Conservation (phyloP, 2,888 invertebrate genomes). For the Pyrgus malvae region DNA sequence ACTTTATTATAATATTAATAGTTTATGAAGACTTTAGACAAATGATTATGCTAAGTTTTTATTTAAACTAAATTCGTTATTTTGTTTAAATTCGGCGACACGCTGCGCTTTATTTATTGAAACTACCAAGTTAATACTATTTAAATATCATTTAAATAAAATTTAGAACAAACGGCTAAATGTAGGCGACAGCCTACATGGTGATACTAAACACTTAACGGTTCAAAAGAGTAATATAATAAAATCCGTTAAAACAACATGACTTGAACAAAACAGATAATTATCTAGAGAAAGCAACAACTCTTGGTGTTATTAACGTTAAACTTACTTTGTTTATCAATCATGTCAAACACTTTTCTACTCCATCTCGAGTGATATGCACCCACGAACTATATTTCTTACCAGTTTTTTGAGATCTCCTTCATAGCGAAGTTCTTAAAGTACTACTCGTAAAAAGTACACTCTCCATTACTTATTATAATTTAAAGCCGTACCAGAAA, state of each 20-base stretch:
- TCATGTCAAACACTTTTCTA: constrained; percentile 43
- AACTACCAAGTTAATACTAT: neutral
- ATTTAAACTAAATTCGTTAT: neutral
- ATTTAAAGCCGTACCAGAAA: no score
- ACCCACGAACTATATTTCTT: constrained; percentile 45
- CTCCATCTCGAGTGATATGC: constrained; percentile 51
- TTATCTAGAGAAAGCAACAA: constrained; percentile 8
- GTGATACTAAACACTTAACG: constrained; percentile 4
- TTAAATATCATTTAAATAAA: constrained; percentile 2
- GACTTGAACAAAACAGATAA: constrained; percentile 8
- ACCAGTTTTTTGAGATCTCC: constrained; percentile 6
- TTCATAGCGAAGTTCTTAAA: neutral
- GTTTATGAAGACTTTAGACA: no score
- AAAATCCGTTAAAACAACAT: constrained; percentile 11
- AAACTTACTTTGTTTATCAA: constrained; percentile 38
- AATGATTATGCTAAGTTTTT: neutral
- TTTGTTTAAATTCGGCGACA: neutral
- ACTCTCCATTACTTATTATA: no score
- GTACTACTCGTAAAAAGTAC: neutral
- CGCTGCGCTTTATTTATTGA: neutral
- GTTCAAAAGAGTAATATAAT: neutral
- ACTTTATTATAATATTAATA: no score
- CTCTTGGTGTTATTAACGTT: constrained; percentile 2
- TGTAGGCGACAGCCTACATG: no score
- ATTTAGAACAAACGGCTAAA: constrained; percentile 7